Conservation (phyloP, 2,797 vertebrate species). For the Tragopan temminckii region DNA sequence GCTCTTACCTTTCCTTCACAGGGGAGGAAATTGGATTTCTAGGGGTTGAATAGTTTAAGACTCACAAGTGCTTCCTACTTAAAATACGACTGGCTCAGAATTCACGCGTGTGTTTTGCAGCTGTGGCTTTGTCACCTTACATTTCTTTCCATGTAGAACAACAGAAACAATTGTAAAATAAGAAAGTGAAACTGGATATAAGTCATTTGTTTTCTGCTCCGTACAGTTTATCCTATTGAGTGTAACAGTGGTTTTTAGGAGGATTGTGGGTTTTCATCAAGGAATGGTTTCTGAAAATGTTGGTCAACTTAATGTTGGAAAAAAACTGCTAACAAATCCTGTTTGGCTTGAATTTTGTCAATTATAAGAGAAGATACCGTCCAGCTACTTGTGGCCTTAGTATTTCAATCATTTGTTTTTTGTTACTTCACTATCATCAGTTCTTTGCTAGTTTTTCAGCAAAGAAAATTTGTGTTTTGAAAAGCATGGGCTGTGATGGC, state of each 20-base stretch:
- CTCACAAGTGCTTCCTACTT: background rate
- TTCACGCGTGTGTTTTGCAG: fast-evolving
- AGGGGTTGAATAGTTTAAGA: background rate
- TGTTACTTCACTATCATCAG: background rate
- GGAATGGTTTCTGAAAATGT: background rate
- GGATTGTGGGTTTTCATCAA: background rate
- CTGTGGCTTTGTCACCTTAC: background rate
- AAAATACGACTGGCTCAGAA: background rate
- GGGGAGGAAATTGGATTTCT: background rate
- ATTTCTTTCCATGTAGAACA: background rate
- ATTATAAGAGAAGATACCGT: background rate
- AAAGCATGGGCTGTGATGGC: background rate
- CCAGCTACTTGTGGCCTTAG: background rate
- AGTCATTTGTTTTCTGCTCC: background rate
- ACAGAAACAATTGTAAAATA: background rate
- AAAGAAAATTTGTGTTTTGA: background rate
- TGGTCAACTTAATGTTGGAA: background rate
- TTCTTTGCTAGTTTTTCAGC: background rate
- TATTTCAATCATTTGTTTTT: background rate
- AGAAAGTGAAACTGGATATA: background rate
- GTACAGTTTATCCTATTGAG: fast-evolving
- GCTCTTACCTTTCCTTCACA: background rate
- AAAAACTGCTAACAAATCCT: background rate
- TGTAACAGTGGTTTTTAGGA: background rate
- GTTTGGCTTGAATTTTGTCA: background rate